Conservation (phyloP, 2,888 invertebrate genomes). For the Theristus sp. region DNA sequence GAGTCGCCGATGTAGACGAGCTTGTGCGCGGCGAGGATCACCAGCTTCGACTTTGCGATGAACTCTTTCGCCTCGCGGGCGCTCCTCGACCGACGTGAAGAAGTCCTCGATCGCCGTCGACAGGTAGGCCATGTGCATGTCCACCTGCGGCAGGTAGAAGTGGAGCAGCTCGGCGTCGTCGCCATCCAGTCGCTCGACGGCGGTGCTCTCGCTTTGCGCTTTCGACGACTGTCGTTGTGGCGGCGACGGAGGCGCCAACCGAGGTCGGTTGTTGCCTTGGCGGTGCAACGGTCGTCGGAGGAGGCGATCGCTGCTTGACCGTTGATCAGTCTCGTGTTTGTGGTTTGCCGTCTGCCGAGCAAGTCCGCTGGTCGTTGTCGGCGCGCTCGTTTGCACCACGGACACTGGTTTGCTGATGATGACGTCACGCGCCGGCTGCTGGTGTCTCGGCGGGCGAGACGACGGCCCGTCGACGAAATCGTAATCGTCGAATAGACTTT, state of each 20-base stretch:
- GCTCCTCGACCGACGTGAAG: constrained; percentile 69
- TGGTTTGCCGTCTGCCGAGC: background rate
- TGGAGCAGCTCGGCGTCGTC: constrained; percentile 63
- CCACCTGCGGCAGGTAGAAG: constrained; percentile 69
- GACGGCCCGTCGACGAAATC: constrained; percentile 6
- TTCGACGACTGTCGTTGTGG: background rate
- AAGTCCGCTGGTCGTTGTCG: background rate
- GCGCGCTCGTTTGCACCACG: constrained; percentile 45
- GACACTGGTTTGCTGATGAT: constrained; percentile 43
- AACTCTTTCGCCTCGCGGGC: constrained; percentile 79
- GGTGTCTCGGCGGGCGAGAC: background rate
- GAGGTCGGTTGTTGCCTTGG: background rate
- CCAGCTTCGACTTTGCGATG: constrained; percentile 78
- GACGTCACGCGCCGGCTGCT: background rate
- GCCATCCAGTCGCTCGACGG: constrained; percentile 33
- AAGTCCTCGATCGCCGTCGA: constrained; percentile 79
- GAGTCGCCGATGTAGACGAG: constrained; percentile 84
- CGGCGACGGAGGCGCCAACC: background rate
- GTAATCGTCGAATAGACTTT: constrained; percentile 13
- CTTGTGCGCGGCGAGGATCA: constrained; percentile 77
- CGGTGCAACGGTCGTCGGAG: background rate
- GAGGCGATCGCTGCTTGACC: background rate
- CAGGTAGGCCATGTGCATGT: constrained; percentile 62
- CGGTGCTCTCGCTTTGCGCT: background rate
- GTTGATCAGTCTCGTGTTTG: background rate